Evolutionary conservation across 2,113 vertebrate genomes (phyloP).

Genomic region (Bos taurus): DNA sequence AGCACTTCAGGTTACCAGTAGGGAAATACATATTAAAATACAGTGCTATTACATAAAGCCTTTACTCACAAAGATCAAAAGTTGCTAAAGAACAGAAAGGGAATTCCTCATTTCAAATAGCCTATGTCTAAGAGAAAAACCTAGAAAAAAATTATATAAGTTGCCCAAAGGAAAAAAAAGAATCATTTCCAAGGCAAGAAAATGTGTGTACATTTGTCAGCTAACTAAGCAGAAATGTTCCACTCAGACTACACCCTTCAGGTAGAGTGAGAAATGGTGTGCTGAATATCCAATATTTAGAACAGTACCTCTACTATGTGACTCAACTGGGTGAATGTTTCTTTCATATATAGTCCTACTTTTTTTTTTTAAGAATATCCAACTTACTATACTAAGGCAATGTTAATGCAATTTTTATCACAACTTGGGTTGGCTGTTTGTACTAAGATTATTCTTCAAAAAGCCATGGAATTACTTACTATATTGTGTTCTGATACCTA

Average conservation of each 20-base stretch:
- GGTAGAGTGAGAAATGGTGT: constrained; percentile 28
- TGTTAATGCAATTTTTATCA: constrained; percentile 29
- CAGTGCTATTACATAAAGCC: background rate
- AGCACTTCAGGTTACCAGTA: background rate
- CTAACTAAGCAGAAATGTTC: constrained; percentile 48
- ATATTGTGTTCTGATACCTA: background rate
- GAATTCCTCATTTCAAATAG: constrained; percentile 28
- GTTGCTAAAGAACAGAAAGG: constrained; percentile 25
- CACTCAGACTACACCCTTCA: constrained; percentile 7
- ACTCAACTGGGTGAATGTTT: background rate
- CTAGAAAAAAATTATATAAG: constrained; percentile 22
- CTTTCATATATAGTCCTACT: background rate
- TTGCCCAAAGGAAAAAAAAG: constrained; percentile 33
- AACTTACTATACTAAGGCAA: background rate
- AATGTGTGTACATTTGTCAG: constrained; percentile 31
- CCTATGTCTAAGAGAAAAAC: constrained; percentile 21
- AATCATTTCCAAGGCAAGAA: constrained; percentile 36
- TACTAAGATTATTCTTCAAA: constrained; percentile 31
- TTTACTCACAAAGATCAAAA: constrained; percentile 39
- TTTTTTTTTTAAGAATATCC: background rate
- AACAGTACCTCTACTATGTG: constrained; percentile 19
- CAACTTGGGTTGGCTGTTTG: background rate
- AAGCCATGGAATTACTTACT: constrained; percentile 10
- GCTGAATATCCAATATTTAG: background rate
- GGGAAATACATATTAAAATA: constrained; percentile 4